Evolutionary conservation across 2,113 vertebrate species (phyloP), one percentile per base, ranked within the genome.

Genomic region (Heliornis fulica): DNA sequence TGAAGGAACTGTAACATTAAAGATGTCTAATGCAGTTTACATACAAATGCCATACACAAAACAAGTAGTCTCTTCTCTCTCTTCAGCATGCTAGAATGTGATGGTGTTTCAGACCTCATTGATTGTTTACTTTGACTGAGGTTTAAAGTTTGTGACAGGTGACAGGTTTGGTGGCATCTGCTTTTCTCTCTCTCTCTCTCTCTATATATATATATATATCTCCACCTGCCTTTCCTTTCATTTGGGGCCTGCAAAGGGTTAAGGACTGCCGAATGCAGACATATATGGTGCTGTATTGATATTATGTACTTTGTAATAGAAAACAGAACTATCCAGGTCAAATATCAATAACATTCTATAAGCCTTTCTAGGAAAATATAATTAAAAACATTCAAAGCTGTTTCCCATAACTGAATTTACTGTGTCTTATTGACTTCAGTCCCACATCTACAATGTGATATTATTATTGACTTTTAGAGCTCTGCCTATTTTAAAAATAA

Each of bases 301-400:
- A 93, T 89, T 96, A 95, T 80, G 94, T 88, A 90, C 79, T 96
- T 94, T 95, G 94, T 93, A 92, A 97, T 97, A 97, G 89, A 97
- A 97, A 97, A 95, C 96, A 97, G 93, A 89, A 48, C 83, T 95
- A 57, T 96, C 86, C 96, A 97, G 96, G 96, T 97, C 94, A 98
- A 97, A 94, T 97, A 97, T 96, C 96, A 96, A 86, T 97, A 95
- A 94, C 94, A 93, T 96, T 95, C 94, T 97, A 96, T 97, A 97
- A 97, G 97, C 90, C 93, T 98, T 98, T 98, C 97, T 97, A 98
- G 97, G 97, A 98, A 98, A 98, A 96, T 94, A 97, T 96, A 98
- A 98, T 98, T 69, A 93, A 98, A 98, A 98, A 93, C 96, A 97
- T 97, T 97, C 90, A 96, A 95, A 96, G 78, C 87, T 94, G 40